These are phyloP conservation scores for Ellobium chinense DNA, from an alignment of 2,888 invertebrate genomes.

Conservation along the genomic window DNA sequence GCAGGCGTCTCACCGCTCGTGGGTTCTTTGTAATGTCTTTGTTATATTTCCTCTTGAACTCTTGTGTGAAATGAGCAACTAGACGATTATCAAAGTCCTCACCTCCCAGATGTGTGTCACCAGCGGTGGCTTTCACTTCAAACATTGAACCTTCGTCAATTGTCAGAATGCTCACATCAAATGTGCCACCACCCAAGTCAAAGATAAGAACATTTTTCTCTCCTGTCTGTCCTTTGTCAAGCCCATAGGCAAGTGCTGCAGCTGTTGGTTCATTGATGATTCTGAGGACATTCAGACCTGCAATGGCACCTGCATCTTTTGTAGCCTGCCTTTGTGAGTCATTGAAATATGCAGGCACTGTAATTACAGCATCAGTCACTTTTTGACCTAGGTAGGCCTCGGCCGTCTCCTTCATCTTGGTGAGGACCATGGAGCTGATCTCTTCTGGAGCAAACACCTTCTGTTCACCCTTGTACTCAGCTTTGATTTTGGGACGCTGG, in stretches of 20 bases:
- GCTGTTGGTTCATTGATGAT: constrained; percentile 84
- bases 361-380: constrained; percentile 76
- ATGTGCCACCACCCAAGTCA: constrained; percentile 86
- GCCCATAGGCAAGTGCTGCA: constrained; percentile 80
- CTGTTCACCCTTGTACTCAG: constrained; percentile 86
- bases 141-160: constrained; percentile 84
- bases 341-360: constrained; percentile 79
- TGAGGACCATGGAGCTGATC: constrained; percentile 93
- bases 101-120: constrained; percentile 91
- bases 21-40: constrained; percentile 85
- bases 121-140: constrained; percentile 89
- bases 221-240: constrained; percentile 79
- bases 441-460: constrained; percentile 94
- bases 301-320: constrained; percentile 80
- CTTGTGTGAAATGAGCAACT: constrained; percentile 89
- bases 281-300: constrained; percentile 79
- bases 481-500: constrained; percentile 73
- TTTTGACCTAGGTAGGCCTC: constrained; percentile 83
- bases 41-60: constrained; percentile 86
- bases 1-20: constrained; percentile 90
- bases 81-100: constrained; percentile 88
- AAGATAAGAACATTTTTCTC: constrained; percentile 82
- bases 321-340: constrained; percentile 84
- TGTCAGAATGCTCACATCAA: constrained; percentile 80
- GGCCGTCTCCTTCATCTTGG: constrained; percentile 88